phyloP scores from a whole-genome alignment of 1,140 invertebrate species.

The Hylyphantes graminicola region DNA sequence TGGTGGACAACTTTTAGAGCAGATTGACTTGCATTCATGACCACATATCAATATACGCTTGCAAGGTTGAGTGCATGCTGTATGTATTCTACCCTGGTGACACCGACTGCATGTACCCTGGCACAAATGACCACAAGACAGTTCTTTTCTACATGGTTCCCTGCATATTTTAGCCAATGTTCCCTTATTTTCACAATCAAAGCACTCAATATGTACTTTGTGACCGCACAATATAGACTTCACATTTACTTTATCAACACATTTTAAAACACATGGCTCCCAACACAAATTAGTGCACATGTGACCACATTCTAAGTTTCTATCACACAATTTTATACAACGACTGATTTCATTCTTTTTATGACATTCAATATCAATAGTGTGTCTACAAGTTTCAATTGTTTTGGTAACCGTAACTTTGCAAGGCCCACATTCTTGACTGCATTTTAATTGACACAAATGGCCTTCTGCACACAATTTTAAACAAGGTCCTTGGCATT shows the following conservation, averaged over 20 bases:
- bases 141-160: conserved; percentile 67
- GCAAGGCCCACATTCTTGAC: conserved; percentile 58
- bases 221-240: conserved; percentile 55
- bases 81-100: conserved; percentile 71
- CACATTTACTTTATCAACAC: conserved; percentile 11
- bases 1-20: conserved; percentile 63
- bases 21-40: conserved; percentile 65
- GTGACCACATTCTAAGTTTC: conserved; percentile 53
- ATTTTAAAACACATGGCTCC: conserved; percentile 16
- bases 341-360: too few relatives aligned
- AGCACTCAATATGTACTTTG: conserved; percentile 20
- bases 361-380: conserved; percentile 43
- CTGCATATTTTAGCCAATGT: conserved; percentile 65
- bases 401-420: not conserved
- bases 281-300: conserved; percentile 41
- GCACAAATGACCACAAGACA: conserved; percentile 72
- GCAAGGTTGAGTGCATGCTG: conserved; percentile 65
- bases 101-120: conserved; percentile 57
- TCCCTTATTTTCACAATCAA: not conserved
- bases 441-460: conserved; percentile 47
- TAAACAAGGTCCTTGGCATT: conserved; percentile 38
- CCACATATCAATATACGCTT: conserved; percentile 66
- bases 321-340: conserved; percentile 24
- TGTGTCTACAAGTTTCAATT: conserved; percentile 40
- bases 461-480: conserved; percentile 47